Base-by-base conservation (phyloP, 2,797 vertebrate genomes). In the Myotis vivesi region DNA sequence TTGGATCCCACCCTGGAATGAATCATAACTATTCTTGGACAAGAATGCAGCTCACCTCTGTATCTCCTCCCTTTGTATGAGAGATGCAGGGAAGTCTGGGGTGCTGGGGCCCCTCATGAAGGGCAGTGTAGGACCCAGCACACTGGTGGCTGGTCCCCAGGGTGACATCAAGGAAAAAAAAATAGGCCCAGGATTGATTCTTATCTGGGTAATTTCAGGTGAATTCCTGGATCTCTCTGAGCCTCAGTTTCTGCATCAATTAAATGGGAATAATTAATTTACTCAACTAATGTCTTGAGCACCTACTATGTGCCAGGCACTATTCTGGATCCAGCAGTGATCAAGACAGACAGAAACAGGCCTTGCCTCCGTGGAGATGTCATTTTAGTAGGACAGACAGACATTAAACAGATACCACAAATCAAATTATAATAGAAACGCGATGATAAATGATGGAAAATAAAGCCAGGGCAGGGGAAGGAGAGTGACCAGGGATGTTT, bases 21-120 rank as follows among this genome's bases (percentile, higher is more conserved):
- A 92, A 85, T 94, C 92, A 86, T 68, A 57, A 73, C 96, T 96
- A 95, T 97, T 97, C 96, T 94, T 90, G 87, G 96, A 96, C 68
- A 89, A 87, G 92, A 95, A 96, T 91, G 93, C 69, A 51, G 44
- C 89, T 88, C 72, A 95, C 95, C 87, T 95, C 93, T 86, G 23
- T 15, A 44, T n/a, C 92, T 87, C 88, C 80, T 72, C 55, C 72
- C 46, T 55, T 41, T 73, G 36, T 36, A 9, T 19, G 55, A 77
- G 69, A 25, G 73, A 68, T 5, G 41, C 38, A 13, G 59, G 77
- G 89, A 57, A 28, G 72, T 71, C 19, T 53, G 69, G 64, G 77
- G 5, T 23, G 44, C 55, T 38, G 55, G n/a, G 20, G 30, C 4
- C 41, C 44, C 19, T 62, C 1, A 1, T 7, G 16, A 20, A 69